Evolutionary conservation across 2,113 vertebrate genomes (phyloP).

Genomic region (Zeus faber): DNA sequence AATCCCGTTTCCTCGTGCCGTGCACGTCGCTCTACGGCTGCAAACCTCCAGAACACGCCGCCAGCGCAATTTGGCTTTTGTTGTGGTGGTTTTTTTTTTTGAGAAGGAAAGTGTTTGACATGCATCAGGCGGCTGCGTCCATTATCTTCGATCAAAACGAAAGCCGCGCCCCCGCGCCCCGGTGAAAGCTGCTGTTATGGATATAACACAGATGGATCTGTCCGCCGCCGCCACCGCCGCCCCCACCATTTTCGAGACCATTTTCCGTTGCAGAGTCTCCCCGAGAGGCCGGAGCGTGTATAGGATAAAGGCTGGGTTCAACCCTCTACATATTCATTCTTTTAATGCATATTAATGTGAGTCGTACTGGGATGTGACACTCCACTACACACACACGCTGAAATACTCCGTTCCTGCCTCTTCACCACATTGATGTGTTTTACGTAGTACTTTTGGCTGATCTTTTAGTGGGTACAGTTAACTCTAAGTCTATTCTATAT

Average conservation of each 20-base stretch:
- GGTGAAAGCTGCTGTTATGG: slow-evolving; percentile 35
- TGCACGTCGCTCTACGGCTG: neutral
- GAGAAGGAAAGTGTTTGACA: slow-evolving; percentile 47
- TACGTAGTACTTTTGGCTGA: too few species aligned
- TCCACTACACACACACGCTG: too few species aligned
- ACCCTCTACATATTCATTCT: too few species aligned
- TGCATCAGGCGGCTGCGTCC: slow-evolving; percentile 42
- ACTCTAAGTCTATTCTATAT: too few species aligned
- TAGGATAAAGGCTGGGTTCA: too few species aligned
- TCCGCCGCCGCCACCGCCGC: slow-evolving; percentile 16
- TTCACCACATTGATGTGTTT: too few species aligned
- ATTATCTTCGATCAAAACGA: slow-evolving; percentile 53
- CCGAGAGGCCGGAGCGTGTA: slow-evolving; percentile 28
- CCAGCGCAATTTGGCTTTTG: slow-evolving; percentile 14
- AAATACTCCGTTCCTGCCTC: too few species aligned
- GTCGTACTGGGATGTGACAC: too few species aligned
- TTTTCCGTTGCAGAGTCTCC: slow-evolving; percentile 32
- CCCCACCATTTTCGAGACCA: too few species aligned
- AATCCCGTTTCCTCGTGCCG: too few species aligned
- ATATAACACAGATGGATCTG: slow-evolving; percentile 49
- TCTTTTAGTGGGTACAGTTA: too few species aligned
- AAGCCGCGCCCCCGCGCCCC: slow-evolving; percentile 32
- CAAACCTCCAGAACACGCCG: neutral
- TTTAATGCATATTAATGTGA: too few species aligned
- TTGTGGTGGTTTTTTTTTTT: slow-evolving; percentile 25